Evolutionary conservation across 2,113 vertebrate species (phyloP).

Genomic region (Lathamus discolor): DNA sequence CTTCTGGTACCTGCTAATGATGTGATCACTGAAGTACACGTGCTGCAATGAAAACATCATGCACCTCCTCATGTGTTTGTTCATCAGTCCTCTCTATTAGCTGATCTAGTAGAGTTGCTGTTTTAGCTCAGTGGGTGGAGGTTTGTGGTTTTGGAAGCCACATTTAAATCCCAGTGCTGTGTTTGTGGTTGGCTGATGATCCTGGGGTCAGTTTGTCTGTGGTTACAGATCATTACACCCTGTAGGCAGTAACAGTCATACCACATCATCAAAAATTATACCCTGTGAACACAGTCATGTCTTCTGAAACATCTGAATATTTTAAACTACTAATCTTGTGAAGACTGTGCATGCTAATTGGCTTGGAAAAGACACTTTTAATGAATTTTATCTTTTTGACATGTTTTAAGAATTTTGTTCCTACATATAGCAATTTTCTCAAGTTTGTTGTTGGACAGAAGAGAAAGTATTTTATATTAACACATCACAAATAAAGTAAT

Average conservation of each 20-base stretch:
- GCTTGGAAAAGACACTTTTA: neutral
- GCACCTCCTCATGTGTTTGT: neutral
- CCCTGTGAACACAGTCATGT: neutral
- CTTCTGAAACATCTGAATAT: conserved; percentile 4
- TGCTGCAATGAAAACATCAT: conserved; percentile 17
- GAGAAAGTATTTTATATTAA: neutral
- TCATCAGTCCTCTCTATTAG: neutral
- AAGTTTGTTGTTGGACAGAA: neutral
- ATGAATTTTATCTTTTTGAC: neutral
- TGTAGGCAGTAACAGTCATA: neutral
- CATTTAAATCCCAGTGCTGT: conserved; percentile 42
- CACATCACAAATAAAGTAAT: neutral
- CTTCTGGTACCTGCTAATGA: conserved; percentile 38
- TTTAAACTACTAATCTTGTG: neutral
- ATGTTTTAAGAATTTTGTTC: neutral
- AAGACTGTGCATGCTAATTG: neutral
- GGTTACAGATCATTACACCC: conserved; percentile 45
- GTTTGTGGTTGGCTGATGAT: conserved; percentile 44
- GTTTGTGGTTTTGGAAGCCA: conserved; percentile 35
- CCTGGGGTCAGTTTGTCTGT: conserved; percentile 42
- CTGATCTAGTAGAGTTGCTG: neutral
- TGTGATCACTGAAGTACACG: neutral
- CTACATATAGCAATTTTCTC: neutral
- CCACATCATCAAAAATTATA: conserved; percentile 27
- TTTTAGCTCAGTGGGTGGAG: conserved; percentile 45